These are phyloP conservation scores for Tragulus kanchil DNA, from an alignment of 2,113 vertebrate genomes.

Conservation along the genomic window DNA sequence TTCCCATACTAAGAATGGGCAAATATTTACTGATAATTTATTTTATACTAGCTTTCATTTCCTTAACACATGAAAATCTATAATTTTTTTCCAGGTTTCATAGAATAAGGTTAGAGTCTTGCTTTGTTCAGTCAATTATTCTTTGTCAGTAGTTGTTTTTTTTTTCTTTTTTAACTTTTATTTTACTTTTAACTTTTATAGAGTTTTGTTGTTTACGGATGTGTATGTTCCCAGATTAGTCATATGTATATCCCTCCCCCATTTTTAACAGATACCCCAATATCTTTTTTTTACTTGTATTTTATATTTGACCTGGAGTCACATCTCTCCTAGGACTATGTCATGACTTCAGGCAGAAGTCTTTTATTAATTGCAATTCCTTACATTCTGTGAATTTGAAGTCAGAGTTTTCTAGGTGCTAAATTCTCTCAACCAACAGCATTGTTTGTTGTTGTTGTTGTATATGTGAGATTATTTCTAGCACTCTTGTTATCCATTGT, in stretches of 20 bases:
- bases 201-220: no score
- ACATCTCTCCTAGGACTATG: not conserved
- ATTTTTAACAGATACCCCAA: not conserved
- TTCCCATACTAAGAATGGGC: not conserved
- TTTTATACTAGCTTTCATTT: not conserved
- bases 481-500: not conserved
- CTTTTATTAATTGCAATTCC: not conserved
- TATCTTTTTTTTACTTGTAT: not conserved
- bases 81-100: not conserved
- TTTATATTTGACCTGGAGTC: not conserved
- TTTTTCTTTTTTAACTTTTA: no score
- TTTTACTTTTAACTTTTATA: no score
- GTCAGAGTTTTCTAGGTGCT: not conserved
- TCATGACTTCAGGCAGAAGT: not conserved
- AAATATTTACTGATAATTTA: not conserved
- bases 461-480: not conserved
- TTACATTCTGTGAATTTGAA: not conserved
- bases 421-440: not conserved
- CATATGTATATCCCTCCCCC: no score
- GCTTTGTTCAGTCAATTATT: not conserved
- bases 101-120: not conserved
- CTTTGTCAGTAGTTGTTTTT: not conserved
- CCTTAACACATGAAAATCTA: not conserved
- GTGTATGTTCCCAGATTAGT: no score
- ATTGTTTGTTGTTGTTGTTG: not conserved